A percentile compares a stretch with the other conserved stretches of the same genome.
phyloP scores from a whole-genome alignment of 2,797 vertebrate species.

The Rhabdomys pumilio region DNA sequence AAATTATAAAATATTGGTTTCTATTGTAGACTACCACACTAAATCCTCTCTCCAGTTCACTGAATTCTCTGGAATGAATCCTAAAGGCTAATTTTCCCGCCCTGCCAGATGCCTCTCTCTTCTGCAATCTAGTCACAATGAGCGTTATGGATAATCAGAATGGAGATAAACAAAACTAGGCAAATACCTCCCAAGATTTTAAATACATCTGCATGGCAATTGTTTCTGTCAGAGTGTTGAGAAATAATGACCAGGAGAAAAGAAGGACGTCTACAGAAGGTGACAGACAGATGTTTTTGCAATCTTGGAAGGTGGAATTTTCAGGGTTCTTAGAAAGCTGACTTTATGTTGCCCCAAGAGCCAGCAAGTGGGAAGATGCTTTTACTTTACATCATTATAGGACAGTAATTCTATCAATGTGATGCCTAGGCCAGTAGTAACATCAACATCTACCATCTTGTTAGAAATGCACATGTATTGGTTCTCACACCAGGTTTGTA shows the following conservation, averaged over 20 bases:
- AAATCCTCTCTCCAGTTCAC: conserved; percentile 62
- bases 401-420: conserved; percentile 5
- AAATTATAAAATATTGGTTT: conserved; percentile 62
- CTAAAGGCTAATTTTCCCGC: background rate
- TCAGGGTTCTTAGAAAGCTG: background rate
- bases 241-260: background rate
- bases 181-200: background rate
- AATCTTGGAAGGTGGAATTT: background rate
- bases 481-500: background rate
- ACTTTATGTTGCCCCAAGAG: background rate
- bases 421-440: background rate
- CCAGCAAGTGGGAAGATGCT: background rate
- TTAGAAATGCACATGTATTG: background rate
- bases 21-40: conserved; percentile 1
- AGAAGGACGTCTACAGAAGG: background rate
- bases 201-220: background rate
- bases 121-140: conserved; percentile 9
- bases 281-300: background rate
- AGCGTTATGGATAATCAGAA: background rate
- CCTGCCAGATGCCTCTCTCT: conserved; percentile 47
- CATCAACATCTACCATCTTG: background rate
- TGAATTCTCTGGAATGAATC: conserved; percentile 54
- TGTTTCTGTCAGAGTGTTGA: background rate
- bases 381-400: background rate
- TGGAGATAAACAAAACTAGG: conserved; percentile 23